phyloP scores from a whole-genome alignment of 1,140 invertebrate species.

The Tetramorium simillimum region DNA sequence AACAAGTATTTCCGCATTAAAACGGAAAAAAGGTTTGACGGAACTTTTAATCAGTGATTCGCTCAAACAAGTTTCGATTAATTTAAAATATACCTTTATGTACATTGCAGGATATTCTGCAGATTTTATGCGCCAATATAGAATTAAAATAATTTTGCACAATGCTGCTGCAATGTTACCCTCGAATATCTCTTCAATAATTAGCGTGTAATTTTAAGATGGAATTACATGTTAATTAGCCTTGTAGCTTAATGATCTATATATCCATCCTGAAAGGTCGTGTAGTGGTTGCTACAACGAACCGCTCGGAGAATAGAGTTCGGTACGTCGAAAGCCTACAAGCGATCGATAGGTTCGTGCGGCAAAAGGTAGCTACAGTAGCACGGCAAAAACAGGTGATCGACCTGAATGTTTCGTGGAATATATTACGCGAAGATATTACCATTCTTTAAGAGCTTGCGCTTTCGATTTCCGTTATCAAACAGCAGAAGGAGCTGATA shows the following conservation, averaged over 20 bases:
- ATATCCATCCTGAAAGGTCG: constrained; percentile 37
- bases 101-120: background rate
- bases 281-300: constrained; percentile 62
- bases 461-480: background rate
- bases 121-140: background rate
- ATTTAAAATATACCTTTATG: background rate
- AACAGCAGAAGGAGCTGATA: background rate
- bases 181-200: background rate
- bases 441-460: background rate
- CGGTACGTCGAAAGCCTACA: constrained; percentile 68
- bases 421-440: constrained; percentile 56
- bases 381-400: constrained; percentile 68
- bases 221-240: constrained; percentile 37
- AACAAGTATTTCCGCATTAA: background rate
- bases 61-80: background rate
- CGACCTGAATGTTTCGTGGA: constrained; percentile 68
- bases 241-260: constrained; percentile 9
- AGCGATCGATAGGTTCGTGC: constrained; percentile 69
- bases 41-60: background rate
- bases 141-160: background rate
- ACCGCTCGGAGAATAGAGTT: constrained; percentile 64
- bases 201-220: background rate
- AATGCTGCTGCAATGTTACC: background rate
- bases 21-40: background rate
- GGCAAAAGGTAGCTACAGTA: constrained; percentile 61